A percentile compares a stretch with the other conserved stretches of the same genome.
Evolutionary conservation across 2,888 invertebrate species (phyloP).

Genomic region (Cataglyphis altisquamis): DNA sequence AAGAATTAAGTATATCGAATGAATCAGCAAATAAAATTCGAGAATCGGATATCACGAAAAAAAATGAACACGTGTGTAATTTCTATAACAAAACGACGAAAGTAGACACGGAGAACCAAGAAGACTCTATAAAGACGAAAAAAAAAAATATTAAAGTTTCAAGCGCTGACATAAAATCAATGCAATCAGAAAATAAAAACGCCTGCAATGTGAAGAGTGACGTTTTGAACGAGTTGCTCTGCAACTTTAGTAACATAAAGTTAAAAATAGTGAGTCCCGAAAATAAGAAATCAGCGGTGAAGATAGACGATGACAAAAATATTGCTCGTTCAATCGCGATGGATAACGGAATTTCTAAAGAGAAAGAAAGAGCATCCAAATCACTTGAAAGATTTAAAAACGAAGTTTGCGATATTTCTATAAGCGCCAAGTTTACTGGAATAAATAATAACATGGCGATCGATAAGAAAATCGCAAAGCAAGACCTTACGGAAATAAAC

Average conservation of each 20-base stretch:
- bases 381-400: neutral
- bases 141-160: neutral
- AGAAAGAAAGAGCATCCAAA: neutral
- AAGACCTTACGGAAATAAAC: neutral
- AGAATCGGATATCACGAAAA: conserved; percentile 21
- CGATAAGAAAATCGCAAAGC: neutral
- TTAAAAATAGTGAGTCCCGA: conserved; percentile 74
- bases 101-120: conserved; percentile 37
- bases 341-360: neutral
- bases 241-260: conserved; percentile 81
- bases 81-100: conserved; percentile 35
- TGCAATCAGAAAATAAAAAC: conserved; percentile 63
- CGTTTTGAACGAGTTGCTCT: conserved; percentile 82
- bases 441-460: neutral
- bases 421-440: neutral
- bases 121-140: conserved; percentile 13
- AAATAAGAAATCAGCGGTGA: conserved; percentile 42
- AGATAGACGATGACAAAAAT: conserved; percentile 8
- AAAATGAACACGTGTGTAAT: neutral
- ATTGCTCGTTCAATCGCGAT: neutral
- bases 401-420: neutral
- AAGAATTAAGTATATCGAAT: conserved; percentile 13
- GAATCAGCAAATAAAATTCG: neutral
- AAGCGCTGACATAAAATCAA: conserved; percentile 8
- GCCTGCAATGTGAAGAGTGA: conserved; percentile 78